phyloP scores from a whole-genome alignment of 2,113 vertebrate genomes.

The Pogona vitticeps region DNA sequence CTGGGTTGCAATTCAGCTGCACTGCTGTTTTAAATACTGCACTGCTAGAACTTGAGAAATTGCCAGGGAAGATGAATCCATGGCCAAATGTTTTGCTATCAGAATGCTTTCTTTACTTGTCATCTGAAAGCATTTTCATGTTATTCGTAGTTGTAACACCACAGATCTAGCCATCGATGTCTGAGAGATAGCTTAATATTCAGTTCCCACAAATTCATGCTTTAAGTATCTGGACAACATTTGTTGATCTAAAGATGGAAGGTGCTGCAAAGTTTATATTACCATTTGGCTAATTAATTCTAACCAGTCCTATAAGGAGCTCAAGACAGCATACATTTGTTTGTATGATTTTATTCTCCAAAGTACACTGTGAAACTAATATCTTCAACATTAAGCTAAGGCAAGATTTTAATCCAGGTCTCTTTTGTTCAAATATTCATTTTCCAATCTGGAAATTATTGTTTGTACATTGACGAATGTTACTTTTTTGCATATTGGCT shows the following conservation, averaged over 20 bases:
- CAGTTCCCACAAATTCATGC: too few species aligned
- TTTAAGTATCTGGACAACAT: neutral
- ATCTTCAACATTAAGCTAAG: neutral
- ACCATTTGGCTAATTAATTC: neutral
- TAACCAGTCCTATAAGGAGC: neutral
- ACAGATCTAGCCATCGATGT: neutral
- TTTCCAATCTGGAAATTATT: too few species aligned
- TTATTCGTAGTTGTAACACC: neutral
- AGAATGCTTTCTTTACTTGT: neutral
- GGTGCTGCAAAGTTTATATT: neutral
- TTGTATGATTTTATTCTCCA: neutral
- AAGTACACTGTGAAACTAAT: neutral
- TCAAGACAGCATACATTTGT: neutral
- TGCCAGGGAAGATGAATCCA: neutral
- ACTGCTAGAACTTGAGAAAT: neutral
- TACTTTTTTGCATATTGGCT: too few species aligned
- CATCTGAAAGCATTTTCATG: neutral
- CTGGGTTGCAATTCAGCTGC: neutral
- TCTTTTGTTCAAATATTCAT: neutral
- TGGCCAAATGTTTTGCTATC: neutral
- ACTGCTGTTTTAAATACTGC: neutral
- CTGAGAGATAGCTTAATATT: neutral
- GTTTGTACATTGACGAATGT: too few species aligned
- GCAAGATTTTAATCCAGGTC: neutral
- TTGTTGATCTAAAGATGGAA: neutral